Percentiles rank a stretch among this genome's conserved stretches.
phyloP scores from a whole-genome alignment of 2,113 vertebrate species.

The Panthera tigris region DNA sequence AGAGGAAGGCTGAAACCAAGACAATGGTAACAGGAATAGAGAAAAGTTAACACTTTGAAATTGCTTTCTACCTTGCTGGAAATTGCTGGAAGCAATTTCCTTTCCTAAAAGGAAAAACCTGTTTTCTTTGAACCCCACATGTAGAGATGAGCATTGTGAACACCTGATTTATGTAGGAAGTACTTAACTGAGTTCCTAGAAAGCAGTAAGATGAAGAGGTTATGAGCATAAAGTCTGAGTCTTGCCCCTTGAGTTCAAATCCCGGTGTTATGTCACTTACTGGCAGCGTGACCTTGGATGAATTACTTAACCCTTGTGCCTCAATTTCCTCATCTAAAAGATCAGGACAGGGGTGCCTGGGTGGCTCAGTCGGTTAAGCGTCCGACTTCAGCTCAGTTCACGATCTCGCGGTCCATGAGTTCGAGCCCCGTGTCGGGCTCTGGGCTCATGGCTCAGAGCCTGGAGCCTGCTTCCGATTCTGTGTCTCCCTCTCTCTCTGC shows the following conservation, averaged over 20 bases:
- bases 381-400: too few relatives aligned
- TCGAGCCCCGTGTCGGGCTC: too few relatives aligned
- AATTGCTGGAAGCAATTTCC: neutral
- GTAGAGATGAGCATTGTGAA: neutral
- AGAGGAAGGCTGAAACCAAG: neutral
- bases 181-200: neutral
- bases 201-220: neutral
- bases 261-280: neutral
- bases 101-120: neutral
- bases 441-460: too few relatives aligned
- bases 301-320: constrained; percentile 10
- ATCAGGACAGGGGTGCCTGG: neutral
- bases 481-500: too few relatives aligned
- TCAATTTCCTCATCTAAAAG: constrained; percentile 51
- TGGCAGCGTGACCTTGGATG: neutral
- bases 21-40: neutral
- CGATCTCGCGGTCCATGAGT: too few relatives aligned
- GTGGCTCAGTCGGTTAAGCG: too few relatives aligned
- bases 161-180: neutral
- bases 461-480: too few relatives aligned
- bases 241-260: neutral
- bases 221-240: neutral
- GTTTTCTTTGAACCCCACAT: neutral
- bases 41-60: neutral
- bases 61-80: neutral